Evolutionary conservation across 2,113 vertebrate genomes (phyloP).

Genomic region (Natator depressus): DNA sequence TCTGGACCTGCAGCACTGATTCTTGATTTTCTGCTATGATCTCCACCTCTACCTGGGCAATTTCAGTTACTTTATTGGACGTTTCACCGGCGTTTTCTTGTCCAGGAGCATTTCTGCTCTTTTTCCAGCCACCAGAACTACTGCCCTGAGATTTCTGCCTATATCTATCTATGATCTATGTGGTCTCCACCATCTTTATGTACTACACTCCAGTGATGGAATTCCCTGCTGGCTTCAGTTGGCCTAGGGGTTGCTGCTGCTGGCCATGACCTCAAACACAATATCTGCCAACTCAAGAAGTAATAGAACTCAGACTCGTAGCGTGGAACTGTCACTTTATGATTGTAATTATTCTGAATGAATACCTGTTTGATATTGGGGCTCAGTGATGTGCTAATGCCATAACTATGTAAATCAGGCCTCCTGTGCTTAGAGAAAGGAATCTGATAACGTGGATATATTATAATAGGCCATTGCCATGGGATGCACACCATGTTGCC

Average conservation of each 20-base stretch:
- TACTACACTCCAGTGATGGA: accelerated
- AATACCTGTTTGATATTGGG: neutral
- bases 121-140: neutral
- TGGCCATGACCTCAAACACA: neutral
- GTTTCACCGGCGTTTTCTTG: neutral
- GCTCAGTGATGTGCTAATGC: accelerated
- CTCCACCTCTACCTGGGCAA: neutral
- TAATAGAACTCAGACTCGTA: neutral
- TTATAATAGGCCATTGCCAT: accelerated
- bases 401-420: neutral
- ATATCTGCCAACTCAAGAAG: neutral
- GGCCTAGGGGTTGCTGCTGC: neutral
- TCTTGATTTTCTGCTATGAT: neutral
- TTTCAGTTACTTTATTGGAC: neutral
- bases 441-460: neutral
- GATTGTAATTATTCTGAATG: neutral
- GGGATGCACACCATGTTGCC: neutral
- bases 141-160: neutral
- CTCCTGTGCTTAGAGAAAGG: neutral
- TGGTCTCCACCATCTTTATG: accelerated
- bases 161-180: neutral
- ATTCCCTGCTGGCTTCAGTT: neutral
- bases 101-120: neutral
- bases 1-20: neutral
- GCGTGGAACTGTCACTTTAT: neutral